phyloP scores from a whole-genome alignment of 2,797 vertebrate species.

The Sebastes vulpes region DNA sequence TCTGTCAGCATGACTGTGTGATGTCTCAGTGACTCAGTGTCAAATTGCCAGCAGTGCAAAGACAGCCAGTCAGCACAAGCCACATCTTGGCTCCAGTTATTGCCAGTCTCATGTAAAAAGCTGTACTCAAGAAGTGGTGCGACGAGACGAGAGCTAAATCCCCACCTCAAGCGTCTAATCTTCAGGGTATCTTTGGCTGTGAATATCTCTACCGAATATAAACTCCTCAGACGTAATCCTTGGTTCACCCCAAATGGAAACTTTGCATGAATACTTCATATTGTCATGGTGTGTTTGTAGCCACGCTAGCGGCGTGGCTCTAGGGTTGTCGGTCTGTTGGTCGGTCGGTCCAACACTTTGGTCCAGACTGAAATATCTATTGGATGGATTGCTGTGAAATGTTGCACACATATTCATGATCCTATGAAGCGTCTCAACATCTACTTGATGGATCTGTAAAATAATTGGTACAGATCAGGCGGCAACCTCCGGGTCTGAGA shows the following conservation, averaged over 20 bases:
- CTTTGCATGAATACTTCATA: neutral
- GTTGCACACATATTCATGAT: fast-evolving
- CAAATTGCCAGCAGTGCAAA: conserved; percentile 10
- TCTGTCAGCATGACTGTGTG: conserved; percentile 27
- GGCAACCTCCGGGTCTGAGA: too few species aligned
- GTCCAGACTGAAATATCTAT: neutral
- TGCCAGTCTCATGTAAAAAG: conserved; percentile 11
- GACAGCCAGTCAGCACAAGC: neutral
- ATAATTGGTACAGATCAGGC: too few species aligned
- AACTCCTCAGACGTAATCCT: neutral
- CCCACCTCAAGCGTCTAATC: neutral
- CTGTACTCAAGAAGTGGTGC: neutral
- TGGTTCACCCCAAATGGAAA: neutral
- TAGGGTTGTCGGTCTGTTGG: neutral
- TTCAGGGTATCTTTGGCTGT: neutral
- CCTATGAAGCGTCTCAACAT: neutral
- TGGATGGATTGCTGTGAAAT: neutral
- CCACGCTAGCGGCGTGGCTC: neutral
- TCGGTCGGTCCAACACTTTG: neutral
- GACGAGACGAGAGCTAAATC: neutral
- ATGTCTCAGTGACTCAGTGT: conserved; percentile 46
- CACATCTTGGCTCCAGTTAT: neutral
- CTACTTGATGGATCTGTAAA: too few species aligned
- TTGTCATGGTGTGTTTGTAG: neutral
- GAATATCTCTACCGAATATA: neutral